Evolutionary conservation across 2,797 vertebrate species (phyloP).

Genomic region (Neoniphon sammara): DNA sequence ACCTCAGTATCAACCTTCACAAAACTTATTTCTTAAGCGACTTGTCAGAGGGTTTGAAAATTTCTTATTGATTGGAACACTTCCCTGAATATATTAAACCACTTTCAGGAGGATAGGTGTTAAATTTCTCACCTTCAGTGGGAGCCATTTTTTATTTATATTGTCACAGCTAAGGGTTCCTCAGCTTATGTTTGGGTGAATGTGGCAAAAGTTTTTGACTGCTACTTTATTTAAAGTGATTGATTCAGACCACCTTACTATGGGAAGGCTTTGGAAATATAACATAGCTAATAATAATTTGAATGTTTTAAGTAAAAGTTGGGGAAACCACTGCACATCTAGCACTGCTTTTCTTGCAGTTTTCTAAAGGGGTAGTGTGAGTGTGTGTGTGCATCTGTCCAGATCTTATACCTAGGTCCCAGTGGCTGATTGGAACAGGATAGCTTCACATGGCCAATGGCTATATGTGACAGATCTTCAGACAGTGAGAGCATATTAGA

Average conservation of each 20-base stretch:
- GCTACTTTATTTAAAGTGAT: too few relatives aligned
- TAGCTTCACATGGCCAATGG: slow-evolving; percentile 64
- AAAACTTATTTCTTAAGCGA: not conserved
- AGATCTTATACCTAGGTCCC: slow-evolving; percentile 11
- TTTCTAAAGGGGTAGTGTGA: not conserved
- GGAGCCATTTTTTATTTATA: too few relatives aligned
- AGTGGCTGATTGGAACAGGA: slow-evolving; percentile 17
- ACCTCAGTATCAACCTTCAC: slow-evolving; percentile 8
- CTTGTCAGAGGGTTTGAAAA: not conserved
- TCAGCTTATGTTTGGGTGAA: too few relatives aligned
- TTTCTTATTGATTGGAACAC: not conserved
- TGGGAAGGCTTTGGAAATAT: not conserved
- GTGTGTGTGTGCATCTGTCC: not conserved
- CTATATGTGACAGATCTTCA: slow-evolving; percentile 58
- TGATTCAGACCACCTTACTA: too few relatives aligned
- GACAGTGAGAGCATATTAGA: slow-evolving; percentile 53
- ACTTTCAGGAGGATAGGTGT: not conserved
- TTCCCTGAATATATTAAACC: not conserved
- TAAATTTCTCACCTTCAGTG: too few relatives aligned
- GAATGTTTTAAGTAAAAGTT: too few relatives aligned
- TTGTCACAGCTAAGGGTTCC: too few relatives aligned
- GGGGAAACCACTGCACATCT: not conserved
- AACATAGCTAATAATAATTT: too few relatives aligned
- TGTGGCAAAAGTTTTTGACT: too few relatives aligned
- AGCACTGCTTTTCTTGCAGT: not conserved